Conservation (phyloP, 2,888 invertebrate genomes). For the Blomia tropicalis region DNA sequence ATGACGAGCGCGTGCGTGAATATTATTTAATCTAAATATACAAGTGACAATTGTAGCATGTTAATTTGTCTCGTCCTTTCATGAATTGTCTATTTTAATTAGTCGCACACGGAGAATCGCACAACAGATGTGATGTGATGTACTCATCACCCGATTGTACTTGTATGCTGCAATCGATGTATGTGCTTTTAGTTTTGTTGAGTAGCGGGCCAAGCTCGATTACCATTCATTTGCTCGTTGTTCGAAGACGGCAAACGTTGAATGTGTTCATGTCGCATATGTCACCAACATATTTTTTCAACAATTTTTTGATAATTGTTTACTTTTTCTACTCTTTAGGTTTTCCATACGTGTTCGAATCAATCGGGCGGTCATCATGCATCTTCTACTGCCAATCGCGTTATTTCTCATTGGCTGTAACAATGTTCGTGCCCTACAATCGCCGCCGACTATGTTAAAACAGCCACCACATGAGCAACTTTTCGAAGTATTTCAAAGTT, state of each 20-base stretch:
- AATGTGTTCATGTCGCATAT: too few species aligned
- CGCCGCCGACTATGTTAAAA: conserved; percentile 72
- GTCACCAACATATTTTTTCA: neutral
- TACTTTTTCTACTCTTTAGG: neutral
- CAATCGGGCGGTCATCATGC: neutral
- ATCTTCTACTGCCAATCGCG: neutral
- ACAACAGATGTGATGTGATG: too few species aligned
- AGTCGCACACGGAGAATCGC: too few species aligned
- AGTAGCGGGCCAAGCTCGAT: neutral
- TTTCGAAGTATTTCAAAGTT: conserved; percentile 65
- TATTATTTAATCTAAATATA: conserved; percentile 14
- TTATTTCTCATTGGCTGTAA: neutral
- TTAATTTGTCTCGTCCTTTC: neutral
- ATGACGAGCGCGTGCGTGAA: too few species aligned
- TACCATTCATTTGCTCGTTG: neutral
- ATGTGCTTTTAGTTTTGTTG: neutral
- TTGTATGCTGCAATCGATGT: neutral
- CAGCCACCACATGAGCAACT: conserved; percentile 78
- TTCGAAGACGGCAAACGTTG: too few species aligned
- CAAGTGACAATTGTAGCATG: neutral
- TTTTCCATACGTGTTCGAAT: neutral
- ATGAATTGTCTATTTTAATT: conserved; percentile 7
- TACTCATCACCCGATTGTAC: neutral
- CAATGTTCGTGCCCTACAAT: conserved; percentile 13
- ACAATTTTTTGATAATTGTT: neutral